A percentile compares a stretch with the other conserved stretches of the same genome.
phyloP scores from a whole-genome alignment of 2,888 invertebrate species.

The Onchidella celtica region DNA sequence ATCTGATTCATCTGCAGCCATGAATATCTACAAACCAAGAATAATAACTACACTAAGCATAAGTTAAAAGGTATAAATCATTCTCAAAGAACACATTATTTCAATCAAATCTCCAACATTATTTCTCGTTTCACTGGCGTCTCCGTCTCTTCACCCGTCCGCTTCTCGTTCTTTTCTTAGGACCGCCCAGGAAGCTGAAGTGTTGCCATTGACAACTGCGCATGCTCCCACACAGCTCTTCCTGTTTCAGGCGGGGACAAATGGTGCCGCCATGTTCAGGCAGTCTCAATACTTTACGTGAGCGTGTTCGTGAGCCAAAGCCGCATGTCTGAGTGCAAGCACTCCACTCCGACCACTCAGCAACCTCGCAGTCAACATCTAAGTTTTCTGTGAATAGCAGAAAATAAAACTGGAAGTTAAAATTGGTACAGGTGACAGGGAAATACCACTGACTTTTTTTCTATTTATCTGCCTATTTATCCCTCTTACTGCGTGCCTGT shows the following conservation, averaged over 20 bases:
- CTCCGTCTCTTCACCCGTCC: neutral
- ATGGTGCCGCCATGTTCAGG: constrained; percentile 89
- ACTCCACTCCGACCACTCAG: constrained; percentile 74
- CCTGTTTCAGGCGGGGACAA: constrained; percentile 82
- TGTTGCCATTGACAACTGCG: constrained; percentile 66
- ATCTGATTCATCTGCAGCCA: too few relatives aligned
- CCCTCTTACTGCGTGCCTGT: too few relatives aligned
- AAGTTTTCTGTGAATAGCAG: neutral
- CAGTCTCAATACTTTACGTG: constrained; percentile 86
- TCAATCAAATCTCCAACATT: too few relatives aligned
- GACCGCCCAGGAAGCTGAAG: constrained; percentile 57
- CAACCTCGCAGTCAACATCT: constrained; percentile 68
- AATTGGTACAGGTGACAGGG: neutral
- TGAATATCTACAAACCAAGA: too few relatives aligned
- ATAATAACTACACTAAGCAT: too few relatives aligned
- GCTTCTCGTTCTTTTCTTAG: constrained; percentile 19
- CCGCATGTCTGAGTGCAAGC: constrained; percentile 92
- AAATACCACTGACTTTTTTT: too few relatives aligned
- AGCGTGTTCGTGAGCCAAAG: constrained; percentile 91
- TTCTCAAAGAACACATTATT: too few relatives aligned
- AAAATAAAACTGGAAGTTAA: neutral
- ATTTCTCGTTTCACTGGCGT: neutral
- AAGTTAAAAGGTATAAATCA: too few relatives aligned
- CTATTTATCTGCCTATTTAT: too few relatives aligned
- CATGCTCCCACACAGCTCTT: constrained; percentile 71